A percentile compares a stretch with the other conserved stretches of the same genome.
phyloP scores from a whole-genome alignment of 2,888 invertebrate genomes.

The Hirtodrosophila histrioides region DNA sequence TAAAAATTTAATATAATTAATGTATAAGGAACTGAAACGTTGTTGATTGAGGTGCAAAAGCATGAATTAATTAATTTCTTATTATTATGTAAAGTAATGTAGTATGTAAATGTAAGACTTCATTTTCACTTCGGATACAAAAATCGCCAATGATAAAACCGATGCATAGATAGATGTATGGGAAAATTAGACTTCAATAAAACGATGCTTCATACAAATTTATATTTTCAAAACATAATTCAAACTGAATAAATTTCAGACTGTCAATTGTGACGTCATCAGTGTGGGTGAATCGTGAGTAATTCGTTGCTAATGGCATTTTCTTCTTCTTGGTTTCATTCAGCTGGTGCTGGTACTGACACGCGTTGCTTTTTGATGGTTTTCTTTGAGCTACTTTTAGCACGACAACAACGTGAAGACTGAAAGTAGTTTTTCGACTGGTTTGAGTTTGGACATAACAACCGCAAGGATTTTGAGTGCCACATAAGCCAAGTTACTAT shows the following conservation, averaged over 20 bases:
- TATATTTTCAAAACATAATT: constrained; percentile 10
- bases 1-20: too few relatives aligned
- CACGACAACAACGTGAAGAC: constrained; percentile 45
- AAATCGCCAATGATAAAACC: too few relatives aligned
- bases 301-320: constrained; percentile 27
- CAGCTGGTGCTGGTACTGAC: constrained; percentile 51
- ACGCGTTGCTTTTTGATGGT: constrained; percentile 54
- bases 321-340: constrained; percentile 42
- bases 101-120: too few relatives aligned
- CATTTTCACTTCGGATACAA: too few relatives aligned
- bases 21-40: too few relatives aligned
- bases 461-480: constrained; percentile 28
- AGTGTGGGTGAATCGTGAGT: constrained; percentile 9
- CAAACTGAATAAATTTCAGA: not conserved
- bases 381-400: constrained; percentile 41
- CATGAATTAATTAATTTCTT: too few relatives aligned
- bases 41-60: too few relatives aligned
- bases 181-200: too few relatives aligned
- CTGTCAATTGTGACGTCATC: constrained; percentile 34
- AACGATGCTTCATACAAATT: too few relatives aligned
- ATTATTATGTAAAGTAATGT: too few relatives aligned
- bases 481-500: constrained; percentile 30
- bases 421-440: constrained; percentile 54
- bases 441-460: constrained; percentile 30
- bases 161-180: too few relatives aligned